Conservation (phyloP, 30 jellyfish, hydroid and myxozoan genomes). For the Catostylus mosaicus region DNA sequence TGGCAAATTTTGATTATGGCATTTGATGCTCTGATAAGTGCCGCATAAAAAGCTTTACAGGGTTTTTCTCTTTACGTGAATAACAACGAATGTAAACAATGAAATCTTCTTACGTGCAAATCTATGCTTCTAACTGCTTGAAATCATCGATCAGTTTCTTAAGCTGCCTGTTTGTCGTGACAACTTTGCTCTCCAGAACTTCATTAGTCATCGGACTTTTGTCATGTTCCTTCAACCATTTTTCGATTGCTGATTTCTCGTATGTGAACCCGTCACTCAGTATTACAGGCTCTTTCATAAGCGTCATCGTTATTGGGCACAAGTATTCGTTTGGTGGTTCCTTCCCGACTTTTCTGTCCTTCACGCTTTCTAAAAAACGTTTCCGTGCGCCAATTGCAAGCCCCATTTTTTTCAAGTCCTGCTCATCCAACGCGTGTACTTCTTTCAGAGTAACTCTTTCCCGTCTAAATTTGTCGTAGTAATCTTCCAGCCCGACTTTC, state of each 20-base stretch:
- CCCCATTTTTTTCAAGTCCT: constrained; percentile 44
- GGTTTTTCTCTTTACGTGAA: too few relatives aligned
- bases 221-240: constrained; percentile 43
- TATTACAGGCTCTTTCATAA: constrained; percentile 65
- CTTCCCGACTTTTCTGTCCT: background rate
- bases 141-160: constrained; percentile 68
- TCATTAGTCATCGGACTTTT: constrained; percentile 69
- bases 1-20: too few relatives aligned
- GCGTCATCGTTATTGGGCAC: constrained; percentile 65
- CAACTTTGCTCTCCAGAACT: constrained; percentile 9
- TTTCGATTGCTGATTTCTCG: constrained; percentile 48
- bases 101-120: background rate
- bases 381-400: constrained; percentile 67
- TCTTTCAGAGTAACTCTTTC: constrained; percentile 57
- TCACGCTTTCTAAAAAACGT: constrained; percentile 24
- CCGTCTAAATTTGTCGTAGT: constrained; percentile 32
- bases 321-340: constrained; percentile 63
- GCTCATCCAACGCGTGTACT: constrained; percentile 14
- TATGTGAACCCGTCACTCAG: constrained; percentile 64
- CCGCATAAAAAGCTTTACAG: too few relatives aligned
- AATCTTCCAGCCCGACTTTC: constrained; percentile 29
- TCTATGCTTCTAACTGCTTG: background rate
- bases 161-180: constrained; percentile 68
- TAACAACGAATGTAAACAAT: background rate
- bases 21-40: too few relatives aligned